A percentile compares a stretch with the other conserved stretches of the same genome.
These are phyloP conservation scores for Deroplatys truncata DNA, from an alignment of 2,888 invertebrate species.

Conservation along the genomic window DNA sequence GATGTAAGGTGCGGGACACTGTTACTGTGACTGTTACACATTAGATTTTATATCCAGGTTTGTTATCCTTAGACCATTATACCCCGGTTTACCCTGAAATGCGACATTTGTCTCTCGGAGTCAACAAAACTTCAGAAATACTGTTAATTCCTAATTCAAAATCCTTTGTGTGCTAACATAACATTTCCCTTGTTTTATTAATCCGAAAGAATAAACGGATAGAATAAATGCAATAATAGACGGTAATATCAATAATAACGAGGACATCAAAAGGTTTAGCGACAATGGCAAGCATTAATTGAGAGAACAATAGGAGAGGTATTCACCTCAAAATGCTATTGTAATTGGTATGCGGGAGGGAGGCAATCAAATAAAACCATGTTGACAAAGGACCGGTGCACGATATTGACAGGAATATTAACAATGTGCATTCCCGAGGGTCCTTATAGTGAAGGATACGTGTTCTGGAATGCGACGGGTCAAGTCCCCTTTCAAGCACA, in stretches of 20 bases:
- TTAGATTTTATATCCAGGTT: too few species aligned
- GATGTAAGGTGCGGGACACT: too few species aligned
- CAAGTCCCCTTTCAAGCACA: too few species aligned
- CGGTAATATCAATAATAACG: neutral
- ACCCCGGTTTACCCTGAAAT: too few species aligned
- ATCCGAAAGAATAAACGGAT: neutral
- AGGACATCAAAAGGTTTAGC: neutral
- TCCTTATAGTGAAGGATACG: neutral
- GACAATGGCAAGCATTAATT: neutral
- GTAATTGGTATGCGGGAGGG: neutral
- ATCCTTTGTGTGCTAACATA: neutral
- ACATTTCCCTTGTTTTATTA: neutral
- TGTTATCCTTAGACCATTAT: too few species aligned
- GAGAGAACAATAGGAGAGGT: neutral
- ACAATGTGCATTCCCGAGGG: neutral
- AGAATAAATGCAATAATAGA: neutral
- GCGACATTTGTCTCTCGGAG: too few species aligned
- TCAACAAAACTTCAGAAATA: too few species aligned
- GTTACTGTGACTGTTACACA: too few species aligned
- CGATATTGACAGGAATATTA: too few species aligned
- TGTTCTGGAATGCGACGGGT: too few species aligned
- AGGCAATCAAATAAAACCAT: neutral
- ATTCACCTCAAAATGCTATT: neutral
- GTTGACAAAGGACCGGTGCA: neutral
- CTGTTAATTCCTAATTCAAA: too few species aligned